Percentiles rank a stretch among this genome's conserved stretches.
Evolutionary conservation across 2,888 invertebrate species (phyloP).

Genomic region (Hemicrepidius hirtus): DNA sequence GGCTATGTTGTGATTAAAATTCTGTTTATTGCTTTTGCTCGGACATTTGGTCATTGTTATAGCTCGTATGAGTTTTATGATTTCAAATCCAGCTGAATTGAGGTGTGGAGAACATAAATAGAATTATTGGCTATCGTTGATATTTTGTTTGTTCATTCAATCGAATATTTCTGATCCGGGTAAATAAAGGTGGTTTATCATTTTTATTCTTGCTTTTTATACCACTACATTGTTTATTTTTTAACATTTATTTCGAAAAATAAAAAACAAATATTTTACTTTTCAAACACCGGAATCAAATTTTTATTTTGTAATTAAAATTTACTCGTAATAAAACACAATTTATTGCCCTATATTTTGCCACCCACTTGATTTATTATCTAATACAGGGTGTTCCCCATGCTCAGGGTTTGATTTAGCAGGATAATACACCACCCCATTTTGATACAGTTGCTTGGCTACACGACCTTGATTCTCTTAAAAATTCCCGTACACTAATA

Average conservation of each 20-base stretch:
- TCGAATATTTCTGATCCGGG: slow-evolving; percentile 69
- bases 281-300: not conserved
- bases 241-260: slow-evolving; percentile 14
- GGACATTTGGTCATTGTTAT: slow-evolving; percentile 66
- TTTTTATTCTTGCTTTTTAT: slow-evolving; percentile 52
- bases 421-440: too few species aligned
- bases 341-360: too few species aligned
- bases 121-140: slow-evolving; percentile 71
- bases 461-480: too few species aligned
- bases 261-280: slow-evolving; percentile 1
- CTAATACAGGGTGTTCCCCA: too few species aligned
- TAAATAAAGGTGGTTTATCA: slow-evolving; percentile 66
- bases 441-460: too few species aligned
- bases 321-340: not conserved
- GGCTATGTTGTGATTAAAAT: slow-evolving; percentile 72
- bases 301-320: slow-evolving; percentile 1
- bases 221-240: slow-evolving; percentile 10
- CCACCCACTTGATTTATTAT: not conserved
- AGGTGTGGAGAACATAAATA: slow-evolving; percentile 69
- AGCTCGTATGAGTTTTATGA: slow-evolving; percentile 67
- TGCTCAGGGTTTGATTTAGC: too few species aligned
- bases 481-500: too few species aligned
- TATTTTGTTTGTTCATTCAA: slow-evolving; percentile 71
- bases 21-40: slow-evolving; percentile 70
- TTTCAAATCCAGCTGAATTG: slow-evolving; percentile 64